A percentile compares a stretch with the other conserved stretches of the same genome.
Conservation (phyloP, 2,113 vertebrate genomes). For the Melanostigma gelatinosum region DNA sequence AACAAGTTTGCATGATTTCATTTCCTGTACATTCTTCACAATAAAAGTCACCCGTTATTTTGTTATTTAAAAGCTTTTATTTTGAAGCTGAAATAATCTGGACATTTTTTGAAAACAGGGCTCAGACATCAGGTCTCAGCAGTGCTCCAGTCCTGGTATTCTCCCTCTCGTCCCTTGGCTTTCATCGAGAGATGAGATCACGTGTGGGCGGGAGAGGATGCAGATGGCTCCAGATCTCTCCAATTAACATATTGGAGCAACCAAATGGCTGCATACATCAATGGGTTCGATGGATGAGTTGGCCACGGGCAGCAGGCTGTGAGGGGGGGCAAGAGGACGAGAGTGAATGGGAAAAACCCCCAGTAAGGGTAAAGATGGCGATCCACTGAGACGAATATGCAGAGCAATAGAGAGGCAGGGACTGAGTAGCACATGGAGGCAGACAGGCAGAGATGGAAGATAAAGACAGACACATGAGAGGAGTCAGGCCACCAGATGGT, state of each 20-base stretch:
- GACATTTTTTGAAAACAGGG: too few relatives aligned
- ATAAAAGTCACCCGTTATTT: background rate
- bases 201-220: background rate
- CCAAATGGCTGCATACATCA: slow-evolving; percentile 59
- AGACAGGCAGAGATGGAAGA: slow-evolving; percentile 23
- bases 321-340: slow-evolving; percentile 1
- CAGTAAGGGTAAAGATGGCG: background rate
- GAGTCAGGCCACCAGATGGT: slow-evolving; percentile 76
- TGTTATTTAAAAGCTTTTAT: background rate
- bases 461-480: slow-evolving; percentile 51
- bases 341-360: background rate
- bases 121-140: background rate
- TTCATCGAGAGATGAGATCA: background rate
- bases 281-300: slow-evolving; percentile 35
- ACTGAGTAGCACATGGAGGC: slow-evolving; percentile 14
- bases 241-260: slow-evolving; percentile 51
- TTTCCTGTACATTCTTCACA: background rate
- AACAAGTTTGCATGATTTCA: background rate
- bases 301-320: slow-evolving; percentile 37
- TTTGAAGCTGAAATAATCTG: background rate
- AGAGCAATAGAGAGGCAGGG: slow-evolving; percentile 3
- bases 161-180: background rate
- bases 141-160: background rate
- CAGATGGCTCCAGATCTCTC: slow-evolving; percentile 28
- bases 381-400: background rate